Base-by-base conservation (phyloP, 2,113 vertebrate species). In the Chrysochloris asiatica region DNA sequence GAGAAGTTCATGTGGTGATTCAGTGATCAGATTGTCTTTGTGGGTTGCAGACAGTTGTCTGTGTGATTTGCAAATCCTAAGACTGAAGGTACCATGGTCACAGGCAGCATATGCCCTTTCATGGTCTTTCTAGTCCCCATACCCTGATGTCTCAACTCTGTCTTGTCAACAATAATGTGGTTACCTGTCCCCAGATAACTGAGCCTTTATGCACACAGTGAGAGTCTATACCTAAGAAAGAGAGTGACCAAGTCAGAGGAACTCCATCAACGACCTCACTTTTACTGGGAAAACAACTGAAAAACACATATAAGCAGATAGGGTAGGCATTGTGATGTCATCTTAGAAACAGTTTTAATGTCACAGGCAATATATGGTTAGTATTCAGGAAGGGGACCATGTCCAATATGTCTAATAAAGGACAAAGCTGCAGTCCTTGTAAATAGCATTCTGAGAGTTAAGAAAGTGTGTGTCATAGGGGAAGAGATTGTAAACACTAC, bases 361-460 rank as follows among this genome's bases (percentile, higher is more conserved):
- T 87, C 61, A 78, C 2, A 47, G 47, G 47, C 22, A 72, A 43
- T 50, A 14, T 11, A 10, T 45, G 7, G 30, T 76, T 54, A 82
- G 41, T 50, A 86, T 63, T 91, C n/a, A 71, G 61, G 65, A 90
- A 88, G 59, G 87, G 10, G 16, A 26, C 50, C 3, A 7, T 59
- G 19, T 77, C 43, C 79, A 45, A 43, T 19, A 2, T n/a, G 41
- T 26, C 41, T 69, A 71, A 19, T 36, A 76, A 76, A 90, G 17
- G 65, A 82, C 43, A 80, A 50, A 73, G 50, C 22, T 87, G 36
- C 11, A 65, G 52, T 26, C 48, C 85, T 72, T 76, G 75, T 36
- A 92, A 86, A 59, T 88, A 86, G 48, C 73, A 82, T 92, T 38
- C 47, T 87, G 61, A 65, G 43, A 83, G 16, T 76, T 83, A 30